phyloP scores from a whole-genome alignment of 2,888 invertebrate species.

The Tenthredo livida region DNA sequence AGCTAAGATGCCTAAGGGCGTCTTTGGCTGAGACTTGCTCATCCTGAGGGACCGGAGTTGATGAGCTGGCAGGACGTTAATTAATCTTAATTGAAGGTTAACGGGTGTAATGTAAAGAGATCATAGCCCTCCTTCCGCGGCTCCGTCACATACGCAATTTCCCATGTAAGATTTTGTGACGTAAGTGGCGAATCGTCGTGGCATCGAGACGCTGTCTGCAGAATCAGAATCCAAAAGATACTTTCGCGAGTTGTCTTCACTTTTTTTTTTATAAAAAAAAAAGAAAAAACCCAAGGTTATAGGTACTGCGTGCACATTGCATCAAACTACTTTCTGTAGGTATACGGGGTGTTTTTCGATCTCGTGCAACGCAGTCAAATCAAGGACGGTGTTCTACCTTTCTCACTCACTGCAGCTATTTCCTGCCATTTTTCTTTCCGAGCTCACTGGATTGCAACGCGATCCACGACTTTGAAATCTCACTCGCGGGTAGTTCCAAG shows the following conservation, averaged over 20 bases:
- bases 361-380: slow-evolving; percentile 37
- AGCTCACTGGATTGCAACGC: not conserved
- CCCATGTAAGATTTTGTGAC: not conserved
- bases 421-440: slow-evolving; percentile 33
- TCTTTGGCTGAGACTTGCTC: slow-evolving; percentile 29
- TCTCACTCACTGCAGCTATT: slow-evolving; percentile 41
- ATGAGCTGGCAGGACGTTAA: slow-evolving; percentile 50
- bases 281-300: not conserved
- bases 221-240: not conserved
- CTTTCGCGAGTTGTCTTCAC: not conserved
- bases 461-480: slow-evolving; percentile 43
- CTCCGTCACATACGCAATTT: not conserved
- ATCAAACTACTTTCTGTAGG: not conserved
- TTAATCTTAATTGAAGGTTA: slow-evolving; percentile 48
- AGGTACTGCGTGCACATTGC: slow-evolving; percentile 17
- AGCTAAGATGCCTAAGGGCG: slow-evolving; percentile 29
- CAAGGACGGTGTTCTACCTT: slow-evolving; percentile 21
- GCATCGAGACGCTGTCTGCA: slow-evolving; percentile 29
- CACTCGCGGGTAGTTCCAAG: slow-evolving; percentile 38
- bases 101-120: slow-evolving; percentile 32
- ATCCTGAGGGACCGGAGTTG: slow-evolving; percentile 43
- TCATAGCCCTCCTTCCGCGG: not conserved
- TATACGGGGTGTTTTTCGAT: slow-evolving; percentile 28
- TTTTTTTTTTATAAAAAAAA: not conserved
- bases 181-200: not conserved